Percentiles rank a stretch among this genome's conserved stretches.
Conservation (phyloP, 2,888 invertebrate genomes). For the Eumerus sabulonum region DNA sequence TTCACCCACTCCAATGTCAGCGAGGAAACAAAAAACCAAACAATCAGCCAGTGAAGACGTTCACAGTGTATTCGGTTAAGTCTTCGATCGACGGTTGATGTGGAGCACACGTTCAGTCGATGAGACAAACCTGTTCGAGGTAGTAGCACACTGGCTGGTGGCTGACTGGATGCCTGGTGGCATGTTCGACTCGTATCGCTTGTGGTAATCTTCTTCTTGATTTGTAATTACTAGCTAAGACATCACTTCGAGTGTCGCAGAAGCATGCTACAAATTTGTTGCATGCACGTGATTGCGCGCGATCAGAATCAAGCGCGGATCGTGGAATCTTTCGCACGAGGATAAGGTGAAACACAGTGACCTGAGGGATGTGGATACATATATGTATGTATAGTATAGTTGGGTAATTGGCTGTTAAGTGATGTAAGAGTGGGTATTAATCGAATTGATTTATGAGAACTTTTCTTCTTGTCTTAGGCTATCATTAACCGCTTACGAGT, state of each 20-base stretch:
- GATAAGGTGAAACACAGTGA: conserved; percentile 21
- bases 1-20: background rate
- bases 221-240: conserved; percentile 54
- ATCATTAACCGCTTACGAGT: too few relatives aligned
- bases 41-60: background rate
- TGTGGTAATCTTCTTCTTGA: conserved; percentile 22
- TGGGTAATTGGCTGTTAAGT: conserved; percentile 54
- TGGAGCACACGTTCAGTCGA: conserved; percentile 62
- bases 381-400: too few relatives aligned
- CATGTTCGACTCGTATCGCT: background rate
- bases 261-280: conserved; percentile 55
- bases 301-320: conserved; percentile 25
- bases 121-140: conserved; percentile 38
- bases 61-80: conserved; percentile 45
- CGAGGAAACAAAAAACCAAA: conserved; percentile 13
- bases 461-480: background rate
- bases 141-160: conserved; percentile 19
- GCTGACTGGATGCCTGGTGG: background rate
- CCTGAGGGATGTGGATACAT: conserved; percentile 19
- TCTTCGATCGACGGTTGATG: conserved; percentile 45
- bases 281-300: conserved; percentile 46
- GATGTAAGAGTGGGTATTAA: conserved; percentile 46
- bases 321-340: conserved; percentile 46
- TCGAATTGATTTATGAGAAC: conserved; percentile 31
- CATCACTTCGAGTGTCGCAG: conserved; percentile 44